Conservation (phyloP, 2,797 vertebrate species). For the Gymnothorax reevesii region DNA sequence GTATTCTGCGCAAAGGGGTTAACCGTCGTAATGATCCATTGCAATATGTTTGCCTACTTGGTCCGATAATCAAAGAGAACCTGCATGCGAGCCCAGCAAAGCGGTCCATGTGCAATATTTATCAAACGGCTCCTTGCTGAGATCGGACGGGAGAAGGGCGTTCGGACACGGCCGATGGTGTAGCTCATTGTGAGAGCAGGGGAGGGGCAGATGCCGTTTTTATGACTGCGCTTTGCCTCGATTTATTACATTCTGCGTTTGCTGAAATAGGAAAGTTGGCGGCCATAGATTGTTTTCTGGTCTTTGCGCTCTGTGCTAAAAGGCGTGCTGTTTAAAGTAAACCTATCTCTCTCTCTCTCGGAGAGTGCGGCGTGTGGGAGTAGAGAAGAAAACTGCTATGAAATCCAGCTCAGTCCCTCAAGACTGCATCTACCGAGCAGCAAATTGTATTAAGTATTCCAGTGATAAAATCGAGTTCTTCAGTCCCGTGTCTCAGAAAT, state of each 20-base stretch:
- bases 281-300: constrained; percentile 10
- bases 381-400: constrained; percentile 8
- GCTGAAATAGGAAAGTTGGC: constrained; percentile 7
- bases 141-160: background rate
- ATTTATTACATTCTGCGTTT: background rate
- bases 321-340: constrained; percentile 26
- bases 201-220: background rate
- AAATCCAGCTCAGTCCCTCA: constrained; percentile 14
- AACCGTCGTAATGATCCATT: background rate
- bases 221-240: background rate
- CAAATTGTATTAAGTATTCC: constrained; percentile 24
- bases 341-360: constrained; percentile 16
- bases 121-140: background rate
- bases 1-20: too few relatives aligned
- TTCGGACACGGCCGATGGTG: background rate
- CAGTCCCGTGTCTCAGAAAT: background rate
- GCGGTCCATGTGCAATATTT: background rate
- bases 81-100: background rate
- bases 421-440: constrained; percentile 20
- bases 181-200: background rate
- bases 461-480: constrained; percentile 14
- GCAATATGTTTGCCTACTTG: background rate
- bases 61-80: background rate
- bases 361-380: constrained; percentile 21
- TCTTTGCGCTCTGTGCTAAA: constrained; percentile 9